Base-by-base conservation (phyloP, 2,113 vertebrate species). In the Cochlearius cochlearius region DNA sequence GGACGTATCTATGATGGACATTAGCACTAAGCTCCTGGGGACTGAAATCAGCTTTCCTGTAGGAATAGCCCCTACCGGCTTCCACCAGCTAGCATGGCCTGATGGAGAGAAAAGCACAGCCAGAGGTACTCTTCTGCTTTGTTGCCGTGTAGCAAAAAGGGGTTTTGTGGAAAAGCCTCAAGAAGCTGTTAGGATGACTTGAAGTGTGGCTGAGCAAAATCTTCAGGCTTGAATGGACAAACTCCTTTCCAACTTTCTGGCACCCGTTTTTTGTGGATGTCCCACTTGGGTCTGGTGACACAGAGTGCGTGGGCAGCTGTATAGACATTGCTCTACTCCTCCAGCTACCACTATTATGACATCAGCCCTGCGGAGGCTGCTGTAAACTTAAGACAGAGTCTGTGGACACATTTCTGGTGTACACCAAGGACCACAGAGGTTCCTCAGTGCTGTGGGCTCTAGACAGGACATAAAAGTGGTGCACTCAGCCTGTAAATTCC, bases 41-140 rank as follows among this genome's bases (percentile, higher is more conserved):
- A 97, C 95, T 2, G 98, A 99, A 94, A 99, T 99, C 97, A 98
- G 97, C 83, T 99, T 98, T 58, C 99, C 99, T 5, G 98, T 99
- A 9, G 98, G 99, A n/a, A 99, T 99, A 0, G 98, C 99, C 4
- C 99, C 99, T 1, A 99, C 99, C 0, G 99, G 98, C 41, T 99
- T 99, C 78, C 99, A 99, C 93, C 98, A 98, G 63, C 95, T 99
- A 21, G 98, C 99, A 43, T 99, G 99, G 98, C 98, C 98, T 4
- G 99, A 99, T 41, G 99, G 99, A 41, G 99, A 99, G 97, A 93
- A 98, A 96, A 99, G 99, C 94, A 99, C 99, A 47, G 99, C 99
- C 79, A 98, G 98, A 95, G 99, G 99, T 99, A 98, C 6, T 60
- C 30, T 52, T 59, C 39, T 56, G 50, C 36, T 83, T 75, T 55